A percentile compares a stretch with the other conserved stretches of the same genome.
Evolutionary conservation across 2,888 invertebrate species (phyloP).

Genomic region (Anorthoa munda): DNA sequence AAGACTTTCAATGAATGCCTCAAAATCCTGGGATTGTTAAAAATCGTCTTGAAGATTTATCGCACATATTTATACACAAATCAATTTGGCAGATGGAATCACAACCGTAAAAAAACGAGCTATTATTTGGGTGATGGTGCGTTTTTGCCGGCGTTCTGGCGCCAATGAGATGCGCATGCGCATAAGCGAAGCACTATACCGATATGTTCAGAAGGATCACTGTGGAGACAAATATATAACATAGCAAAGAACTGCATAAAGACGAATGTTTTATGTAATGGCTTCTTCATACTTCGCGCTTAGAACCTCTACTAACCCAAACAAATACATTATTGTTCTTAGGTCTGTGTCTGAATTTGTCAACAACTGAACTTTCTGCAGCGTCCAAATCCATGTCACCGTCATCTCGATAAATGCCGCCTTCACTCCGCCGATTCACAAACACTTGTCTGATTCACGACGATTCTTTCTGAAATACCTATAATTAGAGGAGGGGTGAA

Average conservation of each 20-base stretch:
- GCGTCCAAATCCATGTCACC: constrained; percentile 18
- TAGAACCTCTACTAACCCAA: background rate
- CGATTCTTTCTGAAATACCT: constrained; percentile 77
- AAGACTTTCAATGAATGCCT: constrained; percentile 20
- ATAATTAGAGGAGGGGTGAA: constrained; percentile 84
- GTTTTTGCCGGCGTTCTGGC: constrained; percentile 30
- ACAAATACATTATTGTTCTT: background rate
- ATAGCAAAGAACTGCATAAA: background rate
- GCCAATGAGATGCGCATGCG: constrained; percentile 22
- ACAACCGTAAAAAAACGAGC: constrained; percentile 37
- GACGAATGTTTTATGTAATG: background rate
- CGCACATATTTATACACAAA: constrained; percentile 18
- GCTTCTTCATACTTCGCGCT: background rate
- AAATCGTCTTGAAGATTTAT: constrained; percentile 30
- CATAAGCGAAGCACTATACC: background rate
- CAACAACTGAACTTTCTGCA: constrained; percentile 24
- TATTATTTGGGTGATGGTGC: constrained; percentile 45
- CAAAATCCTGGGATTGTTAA: constrained; percentile 9
- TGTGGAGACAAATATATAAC: background rate
- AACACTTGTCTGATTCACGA: constrained; percentile 78
- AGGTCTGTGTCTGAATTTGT: background rate
- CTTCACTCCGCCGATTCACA: constrained; percentile 66
- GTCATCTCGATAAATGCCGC: constrained; percentile 74
- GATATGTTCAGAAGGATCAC: constrained; percentile 29
- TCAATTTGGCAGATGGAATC: constrained; percentile 38